phyloP scores from a whole-genome alignment of 2,113 vertebrate species.

The Aptenodytes patagonicus region DNA sequence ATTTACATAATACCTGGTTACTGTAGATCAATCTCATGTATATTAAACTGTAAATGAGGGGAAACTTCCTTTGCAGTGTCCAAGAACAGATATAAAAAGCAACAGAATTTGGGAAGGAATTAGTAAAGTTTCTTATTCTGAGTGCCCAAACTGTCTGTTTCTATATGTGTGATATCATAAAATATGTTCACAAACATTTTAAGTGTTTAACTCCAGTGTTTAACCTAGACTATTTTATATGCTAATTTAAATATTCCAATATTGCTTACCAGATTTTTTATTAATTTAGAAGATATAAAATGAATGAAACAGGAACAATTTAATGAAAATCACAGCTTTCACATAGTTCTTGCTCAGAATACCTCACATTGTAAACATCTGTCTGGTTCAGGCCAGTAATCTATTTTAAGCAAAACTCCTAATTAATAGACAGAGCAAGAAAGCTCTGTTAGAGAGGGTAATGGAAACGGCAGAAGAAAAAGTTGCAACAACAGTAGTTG shows the following conservation, averaged over 20 bases:
- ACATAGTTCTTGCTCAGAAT: not conserved
- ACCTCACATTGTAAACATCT: not conserved
- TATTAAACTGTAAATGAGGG: not conserved
- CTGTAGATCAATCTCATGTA: not conserved
- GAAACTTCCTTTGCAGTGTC: not conserved
- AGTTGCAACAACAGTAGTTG: not conserved
- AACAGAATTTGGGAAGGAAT: not conserved
- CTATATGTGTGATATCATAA: not conserved
- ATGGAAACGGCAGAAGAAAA: not conserved
- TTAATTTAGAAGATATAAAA: not conserved
- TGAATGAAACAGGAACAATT: not conserved
- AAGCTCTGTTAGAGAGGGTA: not conserved
- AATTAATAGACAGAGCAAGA: not conserved
- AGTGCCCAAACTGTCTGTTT: not conserved
- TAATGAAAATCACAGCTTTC: not conserved
- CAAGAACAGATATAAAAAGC: not conserved
- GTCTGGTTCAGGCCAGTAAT: not conserved
- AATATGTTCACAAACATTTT: not conserved
- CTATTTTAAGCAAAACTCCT: conserved; percentile 16
- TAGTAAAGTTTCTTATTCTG: not conserved
- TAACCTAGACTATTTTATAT: not conserved
- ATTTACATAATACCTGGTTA: not conserved
- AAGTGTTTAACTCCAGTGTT: not conserved
- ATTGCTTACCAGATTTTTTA: not conserved
- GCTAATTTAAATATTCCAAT: not conserved